These are phyloP conservation scores for rat (Rattus norvegicus) DNA, from an alignment of 2,113 vertebrate species.

Conservation along the genomic window DNA sequence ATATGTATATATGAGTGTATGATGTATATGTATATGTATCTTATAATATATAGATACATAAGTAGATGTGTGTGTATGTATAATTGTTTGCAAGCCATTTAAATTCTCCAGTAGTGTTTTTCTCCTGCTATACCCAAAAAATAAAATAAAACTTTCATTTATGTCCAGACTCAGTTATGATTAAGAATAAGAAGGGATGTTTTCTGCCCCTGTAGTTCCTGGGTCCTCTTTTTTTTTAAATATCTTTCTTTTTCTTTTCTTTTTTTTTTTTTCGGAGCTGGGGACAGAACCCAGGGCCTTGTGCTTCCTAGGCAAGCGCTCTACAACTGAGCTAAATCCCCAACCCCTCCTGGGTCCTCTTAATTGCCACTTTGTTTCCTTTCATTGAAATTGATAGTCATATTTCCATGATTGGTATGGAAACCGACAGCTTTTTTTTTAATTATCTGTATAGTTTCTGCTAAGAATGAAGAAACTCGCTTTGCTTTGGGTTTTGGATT, in stretches of 20 bases:
- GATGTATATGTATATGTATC: too few relatives aligned
- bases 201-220: not conserved
- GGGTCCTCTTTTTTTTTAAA: not conserved
- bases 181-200: not conserved
- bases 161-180: not conserved
- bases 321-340: too few relatives aligned
- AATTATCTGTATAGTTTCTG: not conserved
- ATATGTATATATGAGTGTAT: too few relatives aligned
- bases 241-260: too few relatives aligned
- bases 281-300: too few relatives aligned
- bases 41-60: too few relatives aligned
- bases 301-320: too few relatives aligned
- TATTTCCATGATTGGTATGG: not conserved
- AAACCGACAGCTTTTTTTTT: not conserved
- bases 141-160: not conserved
- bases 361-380: not conserved
- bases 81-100: slow-evolving; percentile 39
- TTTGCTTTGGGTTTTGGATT: slow-evolving; percentile 52
- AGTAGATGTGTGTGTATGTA: too few relatives aligned
- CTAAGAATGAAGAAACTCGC: slow-evolving; percentile 47
- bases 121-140: not conserved
- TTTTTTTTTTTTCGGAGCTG: too few relatives aligned
- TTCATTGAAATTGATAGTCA: not conserved
- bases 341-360: not conserved
- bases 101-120: not conserved